These are phyloP conservation scores for Ooceraea biroi DNA, from an alignment of 1,140 invertebrate genomes.

Conservation along the genomic window DNA sequence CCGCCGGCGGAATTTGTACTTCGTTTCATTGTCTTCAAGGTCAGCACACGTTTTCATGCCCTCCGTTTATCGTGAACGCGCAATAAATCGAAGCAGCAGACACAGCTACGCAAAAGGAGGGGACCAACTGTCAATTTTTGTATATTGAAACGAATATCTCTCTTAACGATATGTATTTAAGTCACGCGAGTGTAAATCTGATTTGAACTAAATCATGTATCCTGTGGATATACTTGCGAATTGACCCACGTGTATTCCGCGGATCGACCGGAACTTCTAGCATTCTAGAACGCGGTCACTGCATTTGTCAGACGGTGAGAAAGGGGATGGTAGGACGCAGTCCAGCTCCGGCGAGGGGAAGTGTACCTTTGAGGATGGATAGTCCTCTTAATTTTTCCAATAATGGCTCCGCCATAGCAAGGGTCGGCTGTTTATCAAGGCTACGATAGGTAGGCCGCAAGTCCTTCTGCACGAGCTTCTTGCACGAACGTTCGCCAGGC, in stretches of 20 bases:
- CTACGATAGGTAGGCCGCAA: conserved; percentile 67
- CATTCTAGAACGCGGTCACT: conserved; percentile 51
- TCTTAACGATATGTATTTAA: neutral
- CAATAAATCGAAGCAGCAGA: neutral
- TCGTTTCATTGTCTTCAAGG: neutral
- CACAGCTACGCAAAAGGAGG: neutral
- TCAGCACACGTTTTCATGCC: neutral
- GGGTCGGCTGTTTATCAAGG: conserved; percentile 78
- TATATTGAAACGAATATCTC: neutral
- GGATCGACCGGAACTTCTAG: conserved; percentile 40
- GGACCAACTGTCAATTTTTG: neutral
- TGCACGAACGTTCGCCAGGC: conserved; percentile 61
- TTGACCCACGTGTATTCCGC: conserved; percentile 13
- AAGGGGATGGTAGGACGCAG: conserved; percentile 27
- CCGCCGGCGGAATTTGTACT: neutral
- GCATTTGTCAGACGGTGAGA: conserved; percentile 38
- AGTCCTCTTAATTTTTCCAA: conserved; percentile 81
- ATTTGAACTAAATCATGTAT: neutral
- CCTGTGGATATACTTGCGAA: neutral
- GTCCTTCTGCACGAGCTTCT: conserved; percentile 62
- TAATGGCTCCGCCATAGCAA: conserved; percentile 74
- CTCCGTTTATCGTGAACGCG: neutral
- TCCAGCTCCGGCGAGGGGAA: conserved; percentile 47
- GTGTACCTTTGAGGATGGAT: conserved; percentile 72
- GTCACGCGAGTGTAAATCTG: neutral